These are phyloP conservation scores for Drosophila infuscata DNA, from an alignment of 2,888 invertebrate genomes.

Conservation along the genomic window DNA sequence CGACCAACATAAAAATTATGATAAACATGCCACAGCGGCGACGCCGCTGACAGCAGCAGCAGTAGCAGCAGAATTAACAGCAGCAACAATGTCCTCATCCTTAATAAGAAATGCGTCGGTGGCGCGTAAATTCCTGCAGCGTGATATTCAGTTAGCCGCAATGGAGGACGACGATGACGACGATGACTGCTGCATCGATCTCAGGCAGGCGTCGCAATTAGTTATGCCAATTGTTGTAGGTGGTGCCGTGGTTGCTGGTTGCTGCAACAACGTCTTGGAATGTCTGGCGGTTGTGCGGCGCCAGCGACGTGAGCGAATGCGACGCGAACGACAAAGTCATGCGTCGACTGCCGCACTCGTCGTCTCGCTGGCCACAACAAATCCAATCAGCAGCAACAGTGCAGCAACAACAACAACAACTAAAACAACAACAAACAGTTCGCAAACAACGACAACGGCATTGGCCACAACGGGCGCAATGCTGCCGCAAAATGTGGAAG, in stretches of 20 bases:
- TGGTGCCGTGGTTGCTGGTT: constrained; percentile 20
- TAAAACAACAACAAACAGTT: constrained; percentile 49
- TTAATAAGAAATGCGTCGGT: constrained; percentile 34
- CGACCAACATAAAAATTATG: constrained; percentile 71
- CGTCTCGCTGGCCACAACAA: constrained; percentile 46
- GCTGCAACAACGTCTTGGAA: constrained; percentile 44
- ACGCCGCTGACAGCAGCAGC: constrained; percentile 39
- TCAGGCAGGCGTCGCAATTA: constrained; percentile 75
- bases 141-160: constrained; percentile 58
- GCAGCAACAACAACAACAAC: constrained; percentile 17
- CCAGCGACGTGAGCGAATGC: constrained; percentile 70
- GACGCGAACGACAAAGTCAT: constrained; percentile 69
- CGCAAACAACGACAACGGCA: constrained; percentile 77
- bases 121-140: constrained; percentile 64
- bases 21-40: constrained; percentile 68
- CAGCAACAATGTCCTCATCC: constrained; percentile 19
- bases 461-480: constrained; percentile 53
- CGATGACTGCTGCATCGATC: constrained; percentile 61
- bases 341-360: constrained; percentile 26
- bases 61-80: constrained; percentile 10
- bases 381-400: constrained; percentile 54
- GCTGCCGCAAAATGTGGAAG: constrained; percentile 46
- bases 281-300: constrained; percentile 52
- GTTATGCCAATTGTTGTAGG: constrained; percentile 78
- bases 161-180: constrained; percentile 29